Percentiles rank a stretch among this genome's conserved stretches.
Evolutionary conservation across 1,140 invertebrate genomes (phyloP).

Genomic region (Diorhabda sublineata): DNA sequence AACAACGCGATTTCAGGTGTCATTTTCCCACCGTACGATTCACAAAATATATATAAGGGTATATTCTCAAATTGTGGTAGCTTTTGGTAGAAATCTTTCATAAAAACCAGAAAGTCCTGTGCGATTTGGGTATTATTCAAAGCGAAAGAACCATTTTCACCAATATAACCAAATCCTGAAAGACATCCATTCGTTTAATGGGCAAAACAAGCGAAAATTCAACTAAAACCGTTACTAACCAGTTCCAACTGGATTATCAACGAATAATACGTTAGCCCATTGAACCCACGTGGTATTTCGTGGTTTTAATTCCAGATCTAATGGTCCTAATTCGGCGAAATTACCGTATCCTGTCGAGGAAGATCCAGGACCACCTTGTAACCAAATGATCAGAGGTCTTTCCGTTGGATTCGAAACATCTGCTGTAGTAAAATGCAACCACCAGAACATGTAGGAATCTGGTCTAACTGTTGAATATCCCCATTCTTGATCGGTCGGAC

Average conservation of each 20-base stretch:
- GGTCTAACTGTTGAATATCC: constrained; percentile 63
- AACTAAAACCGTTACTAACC: not conserved
- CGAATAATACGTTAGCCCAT: constrained; percentile 73
- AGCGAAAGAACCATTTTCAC: constrained; percentile 53
- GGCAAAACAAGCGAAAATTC: no score
- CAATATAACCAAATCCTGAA: constrained; percentile 79
- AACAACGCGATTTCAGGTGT: constrained; percentile 68
- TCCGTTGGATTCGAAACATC: constrained; percentile 54
- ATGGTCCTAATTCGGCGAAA: constrained; percentile 72
- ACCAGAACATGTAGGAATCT: constrained; percentile 77
- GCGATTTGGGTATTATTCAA: constrained; percentile 71
- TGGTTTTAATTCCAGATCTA: constrained; percentile 59
- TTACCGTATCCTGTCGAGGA: constrained; percentile 76
- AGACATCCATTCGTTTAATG: not conserved
- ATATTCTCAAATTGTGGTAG: constrained; percentile 64
- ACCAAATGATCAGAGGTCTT: constrained; percentile 70
- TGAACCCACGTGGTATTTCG: constrained; percentile 72
- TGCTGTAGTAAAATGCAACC: constrained; percentile 70
- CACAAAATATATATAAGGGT: constrained; percentile 76
- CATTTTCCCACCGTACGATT: constrained; percentile 91
- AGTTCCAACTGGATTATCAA: constrained; percentile 78
- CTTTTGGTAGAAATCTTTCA: constrained; percentile 59
- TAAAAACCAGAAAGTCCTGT: constrained; percentile 68
- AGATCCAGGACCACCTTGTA: constrained; percentile 60
- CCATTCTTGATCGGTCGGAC: constrained; percentile 62